Base-by-base conservation (phyloP, 1,140 invertebrate species). In the Homarus americanus region DNA sequence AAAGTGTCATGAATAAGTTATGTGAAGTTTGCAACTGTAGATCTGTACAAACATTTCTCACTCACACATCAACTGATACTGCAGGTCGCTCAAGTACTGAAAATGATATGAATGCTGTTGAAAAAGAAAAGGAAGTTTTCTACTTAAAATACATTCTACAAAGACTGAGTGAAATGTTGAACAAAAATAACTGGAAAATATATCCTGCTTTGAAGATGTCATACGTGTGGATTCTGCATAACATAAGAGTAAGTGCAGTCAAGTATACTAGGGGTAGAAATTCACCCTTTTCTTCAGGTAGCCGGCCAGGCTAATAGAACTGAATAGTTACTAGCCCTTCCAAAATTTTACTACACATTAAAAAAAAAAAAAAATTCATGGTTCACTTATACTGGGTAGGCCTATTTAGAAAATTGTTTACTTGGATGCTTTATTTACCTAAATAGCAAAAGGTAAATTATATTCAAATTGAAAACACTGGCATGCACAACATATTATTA, bases 171-270 rank as follows among this genome's bases (percentile, higher is more conserved):
- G 73, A 63, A 40, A 36, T 58, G 17, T 58, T 86, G 1, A 86
- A 76, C 41, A 86, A 86, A 78, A 58, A 76, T n/a, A 76, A 53
- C 28, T 86, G 84, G 84, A 86, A 40, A 58, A 53, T 9, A 49
- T 76, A 58, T 78, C 72, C 73, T 7, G 40, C 72, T 34, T 12
- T 78, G 32, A 86, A 78, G 72, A 78, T 78, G 73, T 76, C 72
- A 4, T 86, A 86, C n/a, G 76, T 72, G 84, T 53, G 32, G 72
- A 86, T 78, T 58, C 34, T 86, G 17, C 49, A 53, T 9, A 17
- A 86, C 7, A n/a, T 76, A 12, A 36, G 53, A 58, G 84, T 86
- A 38, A 86, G 84, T 86, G n/a, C n/a, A n/a, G n/a, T n/a, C n/a
- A n/a, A n/a, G n/a, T n/a, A n/a, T n/a, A n/a, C n/a, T n/a, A n/a